Evolutionary conservation across 2,113 vertebrate species (phyloP).

Genomic region (Mormyrus iriodes): DNA sequence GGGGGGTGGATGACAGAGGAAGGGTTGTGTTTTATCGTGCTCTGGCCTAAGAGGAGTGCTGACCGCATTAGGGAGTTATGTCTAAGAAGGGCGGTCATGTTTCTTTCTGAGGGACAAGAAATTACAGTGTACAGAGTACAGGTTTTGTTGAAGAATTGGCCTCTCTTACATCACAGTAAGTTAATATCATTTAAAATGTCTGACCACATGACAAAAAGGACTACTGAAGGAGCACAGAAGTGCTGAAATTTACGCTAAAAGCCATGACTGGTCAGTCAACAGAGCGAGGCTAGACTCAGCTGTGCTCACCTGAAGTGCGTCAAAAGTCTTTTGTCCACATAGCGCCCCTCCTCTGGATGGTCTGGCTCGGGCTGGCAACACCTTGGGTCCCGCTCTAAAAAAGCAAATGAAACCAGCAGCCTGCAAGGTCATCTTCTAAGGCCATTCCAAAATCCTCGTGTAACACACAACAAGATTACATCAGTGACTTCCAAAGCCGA

Average conservation of each 20-base stretch:
- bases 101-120: background rate
- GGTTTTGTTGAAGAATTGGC: background rate
- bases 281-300: background rate
- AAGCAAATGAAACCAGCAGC: background rate
- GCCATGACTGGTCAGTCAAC: background rate
- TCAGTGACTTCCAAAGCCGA: background rate
- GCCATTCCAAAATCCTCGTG: background rate
- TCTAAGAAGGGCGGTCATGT: background rate
- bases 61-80: background rate
- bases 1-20: constrained; percentile 22
- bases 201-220: background rate
- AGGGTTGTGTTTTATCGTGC: background rate
- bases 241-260: background rate
- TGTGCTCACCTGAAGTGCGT: constrained; percentile 54
- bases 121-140: background rate
- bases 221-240: background rate
- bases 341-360: constrained; percentile 55
- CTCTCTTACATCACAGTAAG: background rate
- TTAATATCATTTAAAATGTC: background rate
- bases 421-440: background rate
- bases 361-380: constrained; percentile 36
- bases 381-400: constrained; percentile 39
- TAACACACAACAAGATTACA: background rate
- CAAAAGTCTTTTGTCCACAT: constrained; percentile 54
- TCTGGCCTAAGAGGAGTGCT: too few species aligned